Base-by-base conservation (phyloP, 2,113 vertebrate species). In the Sula dactylatra region DNA sequence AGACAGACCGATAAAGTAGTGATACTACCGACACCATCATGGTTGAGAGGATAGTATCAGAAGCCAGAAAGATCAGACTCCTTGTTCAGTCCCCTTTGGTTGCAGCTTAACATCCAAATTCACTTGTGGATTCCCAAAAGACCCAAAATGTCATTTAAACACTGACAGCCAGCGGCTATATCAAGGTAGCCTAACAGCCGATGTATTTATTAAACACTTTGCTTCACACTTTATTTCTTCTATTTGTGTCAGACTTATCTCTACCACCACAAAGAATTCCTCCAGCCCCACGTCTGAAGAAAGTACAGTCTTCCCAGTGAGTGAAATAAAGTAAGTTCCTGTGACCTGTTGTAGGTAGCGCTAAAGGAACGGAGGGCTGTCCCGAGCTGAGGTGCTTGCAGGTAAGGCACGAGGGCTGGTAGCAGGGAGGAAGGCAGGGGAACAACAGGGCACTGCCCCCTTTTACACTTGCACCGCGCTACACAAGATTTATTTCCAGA, bases 391-490 rank as follows among this genome's bases (percentile, higher is more conserved):
- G 64, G 26, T 61, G 54, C 58, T 56, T 22, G 54, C 38, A 56
- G 36, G 49, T 13, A 52, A 65, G n/a, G 64, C 67, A 77, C 1
- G 9, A 67, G 74, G 47, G 34, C 49, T 67, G 67, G 45, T 1
- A 50, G 50, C 1, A 3, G 55, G 42, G 42, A 72, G 42, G 31
- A 88, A 83, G 62, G 64, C 40, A 50, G 73, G 34, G 73, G 64
- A 66, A 81, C 11, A 66, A 81, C 13, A 7, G 1, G 5, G 55
- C 82, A 56, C 31, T 38, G 32, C 14, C 19, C 25, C 55, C 38
- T 49, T 49, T 45, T 50, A 62, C 29, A 50, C 42, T 36, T 1
- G 0, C 76, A 55, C n/a, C 1, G 0, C 1, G 3, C 67, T 67
- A 82, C 49, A 52, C 14, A 32, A 16, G 26, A 34, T 24, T 59